Percentiles rank a stretch among this genome's conserved stretches.
These are phyloP conservation scores for Alauda arvensis DNA, from an alignment of 2,797 vertebrate genomes.

Conservation along the genomic window DNA sequence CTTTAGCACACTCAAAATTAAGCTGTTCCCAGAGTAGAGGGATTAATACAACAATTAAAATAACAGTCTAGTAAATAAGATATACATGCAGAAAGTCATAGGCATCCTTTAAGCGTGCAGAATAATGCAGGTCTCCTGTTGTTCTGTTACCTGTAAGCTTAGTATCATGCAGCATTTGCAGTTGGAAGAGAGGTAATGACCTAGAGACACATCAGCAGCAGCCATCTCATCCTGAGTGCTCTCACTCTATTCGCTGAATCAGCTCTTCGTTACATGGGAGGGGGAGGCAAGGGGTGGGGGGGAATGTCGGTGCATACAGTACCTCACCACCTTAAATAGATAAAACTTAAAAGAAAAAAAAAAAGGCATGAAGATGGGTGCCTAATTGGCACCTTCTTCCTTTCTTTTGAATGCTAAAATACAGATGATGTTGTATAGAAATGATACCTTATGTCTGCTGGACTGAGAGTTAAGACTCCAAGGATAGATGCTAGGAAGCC, in stretches of 20 bases:
- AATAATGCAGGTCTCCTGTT: constrained; percentile 51
- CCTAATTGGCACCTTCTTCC: constrained; percentile 34
- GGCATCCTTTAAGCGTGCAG: constrained; percentile 62
- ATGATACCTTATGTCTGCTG: constrained; percentile 63
- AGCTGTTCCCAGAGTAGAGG: constrained; percentile 45
- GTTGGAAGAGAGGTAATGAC: constrained; percentile 86
- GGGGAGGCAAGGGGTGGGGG: constrained; percentile 50
- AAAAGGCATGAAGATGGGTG: background rate
- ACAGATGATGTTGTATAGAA: constrained; percentile 54
- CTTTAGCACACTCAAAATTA: constrained; percentile 55
- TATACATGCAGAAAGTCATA: constrained; percentile 67
- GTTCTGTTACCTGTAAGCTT: constrained; percentile 87
- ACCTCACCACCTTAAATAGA: constrained; percentile 81
- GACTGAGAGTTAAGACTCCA: constrained; percentile 65
- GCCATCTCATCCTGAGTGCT: constrained; percentile 84
- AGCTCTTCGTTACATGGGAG: constrained; percentile 84
- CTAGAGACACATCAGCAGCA: constrained; percentile 89
- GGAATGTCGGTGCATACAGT: constrained; percentile 70
- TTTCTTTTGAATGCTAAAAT: constrained; percentile 57
- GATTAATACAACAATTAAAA: constrained; percentile 53
- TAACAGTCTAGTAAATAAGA: constrained; percentile 46
- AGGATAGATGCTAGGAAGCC: constrained; percentile 50
- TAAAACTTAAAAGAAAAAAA: constrained; percentile 26
- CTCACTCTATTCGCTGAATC: constrained; percentile 88
- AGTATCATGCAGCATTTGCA: constrained; percentile 78